Conservation (phyloP, 1,140 invertebrate genomes). For the Zeugodacus cucurbitae region DNA sequence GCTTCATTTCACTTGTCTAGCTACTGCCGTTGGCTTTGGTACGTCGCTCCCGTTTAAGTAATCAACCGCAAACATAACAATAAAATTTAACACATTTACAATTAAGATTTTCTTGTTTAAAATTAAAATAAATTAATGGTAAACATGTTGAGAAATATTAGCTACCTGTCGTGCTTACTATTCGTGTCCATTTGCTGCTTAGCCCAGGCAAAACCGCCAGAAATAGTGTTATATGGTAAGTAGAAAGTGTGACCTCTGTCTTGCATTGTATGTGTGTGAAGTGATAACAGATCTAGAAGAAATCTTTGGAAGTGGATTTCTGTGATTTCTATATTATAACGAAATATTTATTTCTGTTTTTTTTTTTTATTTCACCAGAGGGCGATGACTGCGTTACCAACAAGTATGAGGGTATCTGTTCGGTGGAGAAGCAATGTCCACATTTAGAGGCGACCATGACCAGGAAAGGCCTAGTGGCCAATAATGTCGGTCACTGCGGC, state of each 20-base stretch:
- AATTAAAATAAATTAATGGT: too few relatives aligned
- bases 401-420: neutral
- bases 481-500: neutral
- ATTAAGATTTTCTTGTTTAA: neutral
- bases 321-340: too few relatives aligned
- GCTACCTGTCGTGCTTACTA: too few relatives aligned
- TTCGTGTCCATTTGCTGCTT: neutral
- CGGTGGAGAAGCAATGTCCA: neutral
- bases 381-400: conserved; percentile 2
- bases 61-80: too few relatives aligned
- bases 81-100: neutral
- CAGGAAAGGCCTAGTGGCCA: neutral
- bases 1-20: too few relatives aligned
- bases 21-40: too few relatives aligned
- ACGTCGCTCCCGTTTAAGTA: too few relatives aligned
- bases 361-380: neutral
- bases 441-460: neutral
- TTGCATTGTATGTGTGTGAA: neutral
- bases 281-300: neutral
- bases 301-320: neutral
- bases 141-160: too few relatives aligned
- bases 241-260: neutral
- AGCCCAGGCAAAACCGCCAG: neutral
- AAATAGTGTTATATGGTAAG: conserved; percentile 13
- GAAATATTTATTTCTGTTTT: too few relatives aligned